Conservation (phyloP, 2,113 vertebrate species). For the Cynoglossus semilaevis region DNA sequence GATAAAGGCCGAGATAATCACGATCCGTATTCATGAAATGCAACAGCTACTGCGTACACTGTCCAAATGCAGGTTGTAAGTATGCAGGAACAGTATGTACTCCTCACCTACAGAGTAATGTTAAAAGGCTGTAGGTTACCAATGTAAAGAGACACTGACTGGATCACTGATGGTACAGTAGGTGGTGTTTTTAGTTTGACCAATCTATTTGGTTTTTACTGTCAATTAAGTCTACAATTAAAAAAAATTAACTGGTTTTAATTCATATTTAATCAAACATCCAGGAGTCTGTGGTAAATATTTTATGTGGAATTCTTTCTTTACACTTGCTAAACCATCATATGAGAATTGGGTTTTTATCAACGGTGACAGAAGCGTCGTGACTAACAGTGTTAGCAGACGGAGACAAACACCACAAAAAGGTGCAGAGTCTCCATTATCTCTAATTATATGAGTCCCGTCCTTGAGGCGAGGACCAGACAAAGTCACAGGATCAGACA, state of each 20-base stretch:
- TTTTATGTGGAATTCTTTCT: too few species aligned
- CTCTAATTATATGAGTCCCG: constrained; percentile 13
- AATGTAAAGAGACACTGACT: constrained; percentile 30
- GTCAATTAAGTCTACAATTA: too few species aligned
- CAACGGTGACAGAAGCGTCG: not conserved
- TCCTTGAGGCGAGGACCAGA: constrained; percentile 47
- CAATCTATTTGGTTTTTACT: too few species aligned
- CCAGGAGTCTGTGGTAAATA: too few species aligned
- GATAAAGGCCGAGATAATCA: too few species aligned
- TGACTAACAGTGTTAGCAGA: not conserved
- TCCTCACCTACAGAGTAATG: not conserved
- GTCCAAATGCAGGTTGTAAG: not conserved
- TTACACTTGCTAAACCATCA: too few species aligned
- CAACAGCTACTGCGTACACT: too few species aligned
- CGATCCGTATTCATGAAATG: too few species aligned
- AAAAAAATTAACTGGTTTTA: too few species aligned
- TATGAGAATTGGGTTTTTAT: too few species aligned
- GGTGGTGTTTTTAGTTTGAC: constrained; percentile 19
- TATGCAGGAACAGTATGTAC: not conserved
- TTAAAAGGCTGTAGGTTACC: constrained; percentile 1
- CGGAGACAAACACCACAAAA: constrained; percentile 1
- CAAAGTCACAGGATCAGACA: constrained; percentile 41
- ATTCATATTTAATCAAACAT: too few species aligned
- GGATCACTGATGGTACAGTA: constrained; percentile 22
- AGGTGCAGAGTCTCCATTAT: constrained; percentile 14